phyloP scores from a whole-genome alignment of 1,140 invertebrate species.

The Eumeta japonica region DNA sequence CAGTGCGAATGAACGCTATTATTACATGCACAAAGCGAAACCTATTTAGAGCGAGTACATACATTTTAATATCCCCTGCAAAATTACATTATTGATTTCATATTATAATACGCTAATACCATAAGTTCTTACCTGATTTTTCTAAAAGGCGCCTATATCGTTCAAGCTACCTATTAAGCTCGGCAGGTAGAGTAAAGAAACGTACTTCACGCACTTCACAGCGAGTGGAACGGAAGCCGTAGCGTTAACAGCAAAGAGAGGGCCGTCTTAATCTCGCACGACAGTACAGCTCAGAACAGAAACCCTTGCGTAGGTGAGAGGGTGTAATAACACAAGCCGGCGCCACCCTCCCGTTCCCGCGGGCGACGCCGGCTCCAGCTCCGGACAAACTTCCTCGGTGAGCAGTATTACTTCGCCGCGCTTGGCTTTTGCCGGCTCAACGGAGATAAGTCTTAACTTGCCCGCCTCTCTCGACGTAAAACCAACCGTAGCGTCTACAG shows the following conservation, averaged over 20 bases:
- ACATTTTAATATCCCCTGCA: too few relatives aligned
- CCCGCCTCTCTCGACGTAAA: constrained; percentile 14
- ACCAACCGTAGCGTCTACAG: constrained; percentile 16
- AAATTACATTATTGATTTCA: too few relatives aligned
- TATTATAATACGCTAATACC: too few relatives aligned
- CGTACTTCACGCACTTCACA: constrained; percentile 27
- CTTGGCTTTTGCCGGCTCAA: constrained; percentile 33
- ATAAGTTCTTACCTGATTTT: too few relatives aligned
- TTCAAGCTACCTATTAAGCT: too few relatives aligned
- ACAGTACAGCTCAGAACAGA: constrained; percentile 38
- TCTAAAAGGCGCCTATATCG: too few relatives aligned
- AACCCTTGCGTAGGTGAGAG: constrained; percentile 49
- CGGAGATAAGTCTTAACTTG: constrained; percentile 23
- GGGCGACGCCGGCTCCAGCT: constrained; percentile 36
- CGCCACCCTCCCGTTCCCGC: constrained; percentile 18
- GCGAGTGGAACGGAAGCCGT: constrained; percentile 27
- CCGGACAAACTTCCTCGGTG: constrained; percentile 40
- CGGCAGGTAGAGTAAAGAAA: too few relatives aligned
- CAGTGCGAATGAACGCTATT: too few relatives aligned
- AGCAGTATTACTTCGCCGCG: constrained; percentile 40
- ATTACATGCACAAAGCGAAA: too few relatives aligned
- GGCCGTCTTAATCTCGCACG: constrained; percentile 47
- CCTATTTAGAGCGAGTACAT: too few relatives aligned
- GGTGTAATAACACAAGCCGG: constrained; percentile 49
- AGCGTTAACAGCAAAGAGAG: constrained; percentile 39